A percentile compares a stretch with the other conserved stretches of the same genome.
phyloP scores from a whole-genome alignment of 2,888 invertebrate genomes.

The Crocallis elinguaria region DNA sequence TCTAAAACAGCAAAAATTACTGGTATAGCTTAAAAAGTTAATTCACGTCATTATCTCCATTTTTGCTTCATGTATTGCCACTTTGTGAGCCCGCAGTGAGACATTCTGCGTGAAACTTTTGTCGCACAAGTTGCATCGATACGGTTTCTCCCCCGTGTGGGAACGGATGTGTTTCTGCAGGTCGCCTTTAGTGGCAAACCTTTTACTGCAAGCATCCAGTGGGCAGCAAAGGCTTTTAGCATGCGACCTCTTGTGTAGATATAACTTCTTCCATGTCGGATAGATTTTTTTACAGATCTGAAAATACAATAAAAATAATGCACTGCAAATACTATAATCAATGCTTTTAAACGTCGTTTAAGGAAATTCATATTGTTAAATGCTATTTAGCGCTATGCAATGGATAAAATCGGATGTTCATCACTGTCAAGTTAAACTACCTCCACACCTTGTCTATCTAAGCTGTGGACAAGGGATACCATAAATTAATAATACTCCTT shows the following conservation, averaged over 20 bases:
- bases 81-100: constrained; percentile 59
- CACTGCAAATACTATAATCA: neutral
- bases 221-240: constrained; percentile 58
- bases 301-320: too few relatives aligned
- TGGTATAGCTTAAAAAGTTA: neutral
- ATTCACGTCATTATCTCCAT: neutral
- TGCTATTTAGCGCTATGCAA: neutral
- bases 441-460: too few relatives aligned
- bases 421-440: too few relatives aligned
- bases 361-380: neutral
- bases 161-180: constrained; percentile 67
- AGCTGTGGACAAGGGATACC: too few relatives aligned
- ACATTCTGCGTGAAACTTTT: constrained; percentile 64
- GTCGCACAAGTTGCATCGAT: constrained; percentile 57
- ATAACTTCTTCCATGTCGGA: constrained; percentile 59
- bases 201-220: constrained; percentile 60
- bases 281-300: constrained; percentile 69
- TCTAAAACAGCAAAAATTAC: too few relatives aligned
- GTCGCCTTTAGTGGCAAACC: constrained; percentile 68
- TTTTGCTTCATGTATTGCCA: constrained; percentile 46
- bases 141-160: constrained; percentile 76
- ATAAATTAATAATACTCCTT: too few relatives aligned
- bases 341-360: neutral
- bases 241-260: constrained; percentile 65
- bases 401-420: neutral